Base-by-base conservation (phyloP, 2,888 invertebrate species). In the Kuschelorhynchus macadamiae region DNA sequence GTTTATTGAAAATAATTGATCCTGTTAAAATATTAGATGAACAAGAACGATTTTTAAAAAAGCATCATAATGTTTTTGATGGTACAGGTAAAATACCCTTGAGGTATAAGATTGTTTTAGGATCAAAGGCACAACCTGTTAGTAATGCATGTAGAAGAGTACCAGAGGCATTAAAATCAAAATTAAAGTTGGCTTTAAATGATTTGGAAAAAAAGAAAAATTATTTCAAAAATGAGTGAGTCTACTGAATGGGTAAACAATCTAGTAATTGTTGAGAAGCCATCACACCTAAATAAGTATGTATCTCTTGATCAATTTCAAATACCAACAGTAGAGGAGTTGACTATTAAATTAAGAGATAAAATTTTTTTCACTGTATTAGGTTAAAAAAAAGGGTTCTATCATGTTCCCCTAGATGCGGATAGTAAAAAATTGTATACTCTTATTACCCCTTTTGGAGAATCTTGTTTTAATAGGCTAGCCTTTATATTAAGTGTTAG, bases 341-440 rank as follows among this genome's bases (percentile, higher is more conserved):
- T 75, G 12, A 20, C 56, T 12, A 44, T 64, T 41, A 73, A 75
- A 53, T 55, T 78, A 30, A 62, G 56, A 60, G 64, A 53, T 49
- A 74, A 76, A 49, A 71, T 59, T 42, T 18, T 74, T 14, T 77
- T 74, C 70, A 72, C 73, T 17, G 73, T 75, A 11, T 64, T 76
- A 2, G 75, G 75, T 59, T 42, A 75, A 16, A 74, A 73, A 55
- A 68, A 69, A 20, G 74, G 74, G 9, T 75, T 75, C 41, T 72
- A 69, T 69, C 70, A 75, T 32, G 53, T 76, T 5, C 56, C 46
- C 8, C 33, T 76, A 33, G 62, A 70, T 33, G 12, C 61, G 39
- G 67, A 25, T 5, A 68, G 71, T 42, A 70, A 20, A 12, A 56
- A 69, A 44, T 49, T 52, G 39, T 68, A 65, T 32, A 72, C 70